Base-by-base conservation (phyloP, 2,797 vertebrate genomes). In the Trachops cirrhosus region DNA sequence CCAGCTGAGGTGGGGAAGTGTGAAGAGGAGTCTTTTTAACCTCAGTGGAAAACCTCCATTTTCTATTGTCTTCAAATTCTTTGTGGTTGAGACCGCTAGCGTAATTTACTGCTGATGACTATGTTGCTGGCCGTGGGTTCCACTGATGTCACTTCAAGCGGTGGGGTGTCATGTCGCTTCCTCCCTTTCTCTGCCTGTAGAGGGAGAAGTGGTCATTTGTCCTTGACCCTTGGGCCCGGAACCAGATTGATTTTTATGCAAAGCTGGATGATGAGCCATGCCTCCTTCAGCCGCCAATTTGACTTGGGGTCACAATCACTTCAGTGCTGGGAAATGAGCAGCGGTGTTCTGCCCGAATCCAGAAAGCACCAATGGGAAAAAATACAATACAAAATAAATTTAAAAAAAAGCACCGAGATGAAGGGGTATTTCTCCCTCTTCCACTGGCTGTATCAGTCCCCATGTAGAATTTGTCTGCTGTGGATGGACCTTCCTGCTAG, bases 201-300 rank as follows among this genome's bases (percentile, higher is more conserved):
- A 68, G 19, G 32, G 34, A 79, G 86, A 88, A 46, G 78, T 5
- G 10, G 64, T 48, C 29, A 22, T 84, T 77, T 89, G 34, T n/a
- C 79, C 79, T 90, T 70, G 78, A 68, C 88, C 46, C 32, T 32
- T 21, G 26, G 37, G 48, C 57, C 54, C 18, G 62, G 82, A 5
- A 44, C 78, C n/a, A 37, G 54, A 78, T 59, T 95, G 94, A 91
- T 84, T 93, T 92, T 89, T 74, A 95, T 84, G 84, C 94, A 84
- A 68, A 95, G 46, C 73, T 91, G 82, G 39, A 19, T 84, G 79
- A 89, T 46, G 70, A 95, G 52, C 16, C 34, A 41, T 54, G 21
- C 18, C 46, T 78, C 46, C 9, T 22, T 10, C 44, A 44, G 44
- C 44, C 44, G 44, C 44, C 89, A 48, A 37, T 59, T 64, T 84